A percentile compares a stretch with the other conserved stretches of the same genome.
These are phyloP conservation scores for Sphyrna mokarran DNA, from an alignment of 2,113 vertebrate genomes.

Conservation along the genomic window DNA sequence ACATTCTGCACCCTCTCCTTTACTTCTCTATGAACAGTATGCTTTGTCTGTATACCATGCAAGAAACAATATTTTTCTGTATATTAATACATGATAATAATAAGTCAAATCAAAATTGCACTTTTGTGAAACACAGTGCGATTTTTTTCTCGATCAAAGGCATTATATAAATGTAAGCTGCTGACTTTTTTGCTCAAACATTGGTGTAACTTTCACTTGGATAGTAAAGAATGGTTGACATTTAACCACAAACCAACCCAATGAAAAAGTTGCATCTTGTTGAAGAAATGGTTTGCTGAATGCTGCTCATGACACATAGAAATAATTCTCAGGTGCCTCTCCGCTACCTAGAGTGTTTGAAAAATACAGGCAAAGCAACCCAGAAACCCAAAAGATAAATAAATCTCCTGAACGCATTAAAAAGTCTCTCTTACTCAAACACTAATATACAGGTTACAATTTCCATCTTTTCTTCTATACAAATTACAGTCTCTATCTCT, in stretches of 20 bases:
- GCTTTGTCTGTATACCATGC: too few species aligned
- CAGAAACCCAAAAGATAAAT: not conserved
- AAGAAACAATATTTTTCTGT: too few species aligned
- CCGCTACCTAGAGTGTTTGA: not conserved
- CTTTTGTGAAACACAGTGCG: not conserved
- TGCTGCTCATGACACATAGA: not conserved
- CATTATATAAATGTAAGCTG: not conserved
- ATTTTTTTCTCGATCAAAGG: not conserved
- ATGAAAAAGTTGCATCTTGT: conserved; percentile 1
- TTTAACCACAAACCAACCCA: conserved; percentile 3
- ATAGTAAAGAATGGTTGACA: not conserved
- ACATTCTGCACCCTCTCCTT: too few species aligned
- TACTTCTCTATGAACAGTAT: too few species aligned
- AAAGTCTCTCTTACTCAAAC: not conserved
- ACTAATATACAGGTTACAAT: not conserved
- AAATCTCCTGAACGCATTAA: not conserved
- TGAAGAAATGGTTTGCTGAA: not conserved
- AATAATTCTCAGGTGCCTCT: not conserved
- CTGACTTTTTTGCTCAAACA: not conserved
- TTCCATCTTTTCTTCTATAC: not conserved
- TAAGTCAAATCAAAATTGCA: too few species aligned
- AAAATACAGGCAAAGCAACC: not conserved
- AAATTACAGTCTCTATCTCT: not conserved
- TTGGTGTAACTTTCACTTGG: not conserved
- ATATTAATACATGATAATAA: too few species aligned